Conservation (phyloP, 1,140 invertebrate genomes). For the Hyles euphorbiae region DNA sequence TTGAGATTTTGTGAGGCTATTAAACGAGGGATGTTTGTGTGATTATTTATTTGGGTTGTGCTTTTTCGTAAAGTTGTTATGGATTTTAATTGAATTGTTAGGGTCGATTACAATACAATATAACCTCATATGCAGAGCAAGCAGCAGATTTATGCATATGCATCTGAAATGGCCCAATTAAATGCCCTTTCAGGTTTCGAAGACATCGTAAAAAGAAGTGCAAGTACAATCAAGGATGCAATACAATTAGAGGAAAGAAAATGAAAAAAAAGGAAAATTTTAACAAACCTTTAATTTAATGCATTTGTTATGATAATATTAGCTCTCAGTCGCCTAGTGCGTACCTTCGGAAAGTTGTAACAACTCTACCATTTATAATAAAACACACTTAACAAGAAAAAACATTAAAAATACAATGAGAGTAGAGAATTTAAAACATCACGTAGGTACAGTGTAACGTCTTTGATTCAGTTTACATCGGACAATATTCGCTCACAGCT, state of each 20-base stretch:
- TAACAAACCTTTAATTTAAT: slow-evolving; percentile 75
- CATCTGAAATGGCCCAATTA: too few species aligned
- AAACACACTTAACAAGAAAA: slow-evolving; percentile 25
- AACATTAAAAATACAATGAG: slow-evolving; percentile 23
- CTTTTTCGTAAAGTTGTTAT: too few species aligned
- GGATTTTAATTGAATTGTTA: too few species aligned
- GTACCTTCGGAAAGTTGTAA: slow-evolving; percentile 74
- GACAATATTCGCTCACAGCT: slow-evolving; percentile 3
- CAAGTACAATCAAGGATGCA: too few species aligned
- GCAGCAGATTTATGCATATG: too few species aligned
- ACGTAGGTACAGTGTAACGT: slow-evolving; percentile 16
- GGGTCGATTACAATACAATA: too few species aligned
- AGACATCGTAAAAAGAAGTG: too few species aligned
- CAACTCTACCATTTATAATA: slow-evolving; percentile 45
- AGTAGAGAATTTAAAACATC: slow-evolving; percentile 27
- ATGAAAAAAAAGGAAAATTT: slow-evolving; percentile 52
- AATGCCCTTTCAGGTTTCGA: too few species aligned
- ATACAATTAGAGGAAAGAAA: slow-evolving; percentile 5
- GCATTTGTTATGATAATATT: slow-evolving; percentile 73
- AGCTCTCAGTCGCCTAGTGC: slow-evolving; percentile 74
- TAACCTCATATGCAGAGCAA: too few species aligned
- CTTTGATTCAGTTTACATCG: slow-evolving; percentile 3
- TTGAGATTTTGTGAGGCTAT: neutral
- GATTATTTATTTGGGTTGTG: too few species aligned
- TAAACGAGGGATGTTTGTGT: too few species aligned